Evolutionary conservation across 2,113 vertebrate genomes (phyloP), one percentile per base, ranked within the genome.

Genomic region (Herpailurus yagouaroundi): DNA sequence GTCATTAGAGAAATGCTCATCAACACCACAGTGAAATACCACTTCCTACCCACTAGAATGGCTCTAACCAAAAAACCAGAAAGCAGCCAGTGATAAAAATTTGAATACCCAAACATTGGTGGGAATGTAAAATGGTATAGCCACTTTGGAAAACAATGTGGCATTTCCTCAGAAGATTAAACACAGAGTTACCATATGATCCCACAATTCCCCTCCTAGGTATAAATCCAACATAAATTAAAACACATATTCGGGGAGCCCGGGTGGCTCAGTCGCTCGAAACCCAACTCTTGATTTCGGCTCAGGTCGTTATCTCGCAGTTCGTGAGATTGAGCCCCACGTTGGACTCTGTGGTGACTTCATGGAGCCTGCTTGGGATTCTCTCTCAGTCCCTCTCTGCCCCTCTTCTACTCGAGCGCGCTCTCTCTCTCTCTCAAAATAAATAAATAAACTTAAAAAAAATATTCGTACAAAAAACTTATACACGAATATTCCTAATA

Each of bases 91-190:
- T 52, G 79, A 86, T 79, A 66, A 31, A 91, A 74, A 94, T 0
- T 31, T 18, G 25, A 85, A 77, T 16, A 45, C 7, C 29, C 36
- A 91, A 73, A 79, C n/a, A 84, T 6, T 66, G 63, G n/a, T 90
- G 36, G 7, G 25, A 81, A 91, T 7, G 33, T 74, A 66, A 57
- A 93, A 93, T 55, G 21, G 55, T 16, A 4, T 5, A 77, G 50
- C 27, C 38, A 36, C 68, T 87, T 18, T 57, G 57, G 36, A 92
- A 94, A 83, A 48, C 0, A 76, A 36, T 64, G 25, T 33, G 41
- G 31, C 71, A 81, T 33, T 94, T 94, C n/a, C 66, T 76, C 71
- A 91, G 71, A 97, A 73, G 38, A 38, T 85, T 71, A 91, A 83
- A 16, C 74, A 77, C 10, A 82, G 14, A 36, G 11, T 77, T 66